A percentile compares a stretch with the other conserved stretches of the same genome.
Conservation (phyloP, 2,797 vertebrate species). For the Sylvilagus floridanus region DNA sequence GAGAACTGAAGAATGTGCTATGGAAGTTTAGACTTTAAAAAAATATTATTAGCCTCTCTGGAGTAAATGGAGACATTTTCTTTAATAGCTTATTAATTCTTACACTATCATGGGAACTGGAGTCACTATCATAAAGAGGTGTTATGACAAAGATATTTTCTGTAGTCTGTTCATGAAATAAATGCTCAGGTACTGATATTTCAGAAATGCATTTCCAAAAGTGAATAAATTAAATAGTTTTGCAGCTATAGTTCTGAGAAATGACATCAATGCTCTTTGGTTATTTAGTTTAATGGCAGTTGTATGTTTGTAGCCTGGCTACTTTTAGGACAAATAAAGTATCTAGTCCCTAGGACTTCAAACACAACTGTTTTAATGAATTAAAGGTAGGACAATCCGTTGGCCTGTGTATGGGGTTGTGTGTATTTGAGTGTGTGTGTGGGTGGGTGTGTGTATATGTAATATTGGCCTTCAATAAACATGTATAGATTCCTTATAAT, state of each 20-base stretch:
- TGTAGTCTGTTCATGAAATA: not conserved
- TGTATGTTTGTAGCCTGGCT: not conserved
- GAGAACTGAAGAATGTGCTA: not conserved
- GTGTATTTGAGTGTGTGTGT: not conserved
- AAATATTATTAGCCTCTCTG: not conserved
- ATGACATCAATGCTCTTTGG: fast-evolving
- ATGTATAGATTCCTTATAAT: not conserved
- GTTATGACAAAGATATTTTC: not conserved
- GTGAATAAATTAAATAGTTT: not conserved
- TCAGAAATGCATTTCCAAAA: not conserved
- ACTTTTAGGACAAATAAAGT: slow-evolving; percentile 1
- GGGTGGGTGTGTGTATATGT: not conserved
- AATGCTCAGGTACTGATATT: not conserved
- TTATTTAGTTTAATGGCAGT: not conserved
- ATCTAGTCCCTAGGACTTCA: not conserved
- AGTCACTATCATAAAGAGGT: not conserved
- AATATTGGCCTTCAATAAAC: not conserved
- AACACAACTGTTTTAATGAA: not conserved
- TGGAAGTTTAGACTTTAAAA: slow-evolving; percentile 8
- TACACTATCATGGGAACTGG: fast-evolving
- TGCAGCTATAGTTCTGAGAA: fast-evolving
- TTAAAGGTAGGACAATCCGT: not conserved
- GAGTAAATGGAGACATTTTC: slow-evolving; percentile 33
- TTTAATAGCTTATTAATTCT: not conserved
- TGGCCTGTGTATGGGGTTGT: not conserved